Conservation (phyloP, 2,113 vertebrate species). For the Pteropus alecto region DNA sequence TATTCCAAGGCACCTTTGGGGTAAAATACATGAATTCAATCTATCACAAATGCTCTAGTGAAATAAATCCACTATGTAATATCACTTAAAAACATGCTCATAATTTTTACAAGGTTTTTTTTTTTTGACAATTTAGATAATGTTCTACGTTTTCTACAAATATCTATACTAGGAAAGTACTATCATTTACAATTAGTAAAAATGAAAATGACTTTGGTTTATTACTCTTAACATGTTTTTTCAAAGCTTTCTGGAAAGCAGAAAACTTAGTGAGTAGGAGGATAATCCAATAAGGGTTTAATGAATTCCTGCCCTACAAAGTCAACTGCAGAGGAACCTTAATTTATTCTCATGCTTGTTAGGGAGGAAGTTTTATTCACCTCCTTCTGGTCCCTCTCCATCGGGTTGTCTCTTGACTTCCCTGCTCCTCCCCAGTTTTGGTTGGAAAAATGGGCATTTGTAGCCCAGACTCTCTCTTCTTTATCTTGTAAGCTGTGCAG, state of each 20-base stretch:
- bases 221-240: not conserved
- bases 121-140: not conserved
- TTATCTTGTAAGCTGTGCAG: not conserved
- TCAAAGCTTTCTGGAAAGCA: not conserved
- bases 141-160: not conserved
- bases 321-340: not conserved
- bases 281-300: not conserved
- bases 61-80: not conserved
- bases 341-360: not conserved
- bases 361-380: not conserved
- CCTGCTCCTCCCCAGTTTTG: not conserved
- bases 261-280: not conserved
- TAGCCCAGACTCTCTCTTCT: not conserved
- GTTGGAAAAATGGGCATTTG: not conserved
- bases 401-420: not conserved
- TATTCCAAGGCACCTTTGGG: slow-evolving; percentile 81
- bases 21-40: not conserved
- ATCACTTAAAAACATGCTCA: not conserved
- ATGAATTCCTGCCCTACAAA: not conserved
- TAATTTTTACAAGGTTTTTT: not conserved
- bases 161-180: not conserved
- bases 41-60: not conserved
- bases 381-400: not conserved
- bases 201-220: not conserved
- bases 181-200: not conserved